These are phyloP conservation scores for Sceliomorpha sp. DNA, from an alignment of 2,888 invertebrate genomes.

Conservation along the genomic window DNA sequence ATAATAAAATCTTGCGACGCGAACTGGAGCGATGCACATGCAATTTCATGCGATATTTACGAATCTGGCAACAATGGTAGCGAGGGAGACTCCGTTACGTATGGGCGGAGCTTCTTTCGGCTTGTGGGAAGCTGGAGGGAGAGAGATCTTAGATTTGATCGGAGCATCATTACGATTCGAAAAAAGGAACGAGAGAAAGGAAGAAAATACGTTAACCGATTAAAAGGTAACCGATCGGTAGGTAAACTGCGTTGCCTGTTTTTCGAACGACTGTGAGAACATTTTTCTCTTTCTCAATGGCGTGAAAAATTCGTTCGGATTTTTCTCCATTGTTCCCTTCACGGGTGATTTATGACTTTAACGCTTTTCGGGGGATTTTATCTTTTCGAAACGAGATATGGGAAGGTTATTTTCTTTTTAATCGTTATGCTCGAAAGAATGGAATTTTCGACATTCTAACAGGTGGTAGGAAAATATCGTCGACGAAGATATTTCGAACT, in stretches of 20 bases:
- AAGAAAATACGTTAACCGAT: constrained; percentile 55
- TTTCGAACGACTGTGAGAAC: not conserved
- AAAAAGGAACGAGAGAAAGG: constrained; percentile 52
- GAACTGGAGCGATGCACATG: constrained; percentile 48
- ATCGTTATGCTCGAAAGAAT: no score
- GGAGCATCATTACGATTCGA: constrained; percentile 56
- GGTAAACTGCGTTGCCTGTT: constrained; percentile 7
- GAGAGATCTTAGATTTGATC: constrained; percentile 57
- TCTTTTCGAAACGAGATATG: no score
- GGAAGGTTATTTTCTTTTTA: no score
- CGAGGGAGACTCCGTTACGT: constrained; percentile 60
- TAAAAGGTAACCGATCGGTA: constrained; percentile 44
- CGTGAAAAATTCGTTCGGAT: not conserved
- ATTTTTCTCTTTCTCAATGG: not conserved
- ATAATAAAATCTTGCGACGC: constrained; percentile 36
- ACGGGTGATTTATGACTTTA: no score
- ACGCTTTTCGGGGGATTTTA: no score
- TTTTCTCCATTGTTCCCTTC: no score
- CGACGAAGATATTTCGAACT: no score
- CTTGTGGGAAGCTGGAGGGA: constrained; percentile 52
- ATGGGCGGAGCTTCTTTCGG: constrained; percentile 62
- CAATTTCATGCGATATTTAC: constrained; percentile 50
- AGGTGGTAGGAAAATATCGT: no score
- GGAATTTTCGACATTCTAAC: no score
- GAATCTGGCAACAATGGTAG: constrained; percentile 65